Base-by-base conservation (phyloP, 2,888 invertebrate species). In the Eristalis tenax region DNA sequence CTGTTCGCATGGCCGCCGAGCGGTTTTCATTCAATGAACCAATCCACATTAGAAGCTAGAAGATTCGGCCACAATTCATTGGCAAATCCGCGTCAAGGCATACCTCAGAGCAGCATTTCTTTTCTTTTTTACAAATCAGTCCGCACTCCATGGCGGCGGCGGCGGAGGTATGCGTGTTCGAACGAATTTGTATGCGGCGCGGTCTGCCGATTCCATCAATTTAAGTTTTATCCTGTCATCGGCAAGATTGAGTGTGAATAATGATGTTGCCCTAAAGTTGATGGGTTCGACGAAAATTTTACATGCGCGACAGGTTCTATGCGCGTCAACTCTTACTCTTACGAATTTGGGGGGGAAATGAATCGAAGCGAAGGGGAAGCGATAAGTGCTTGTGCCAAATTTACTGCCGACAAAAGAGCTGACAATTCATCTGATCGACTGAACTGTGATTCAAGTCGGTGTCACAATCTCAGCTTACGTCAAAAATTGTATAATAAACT, bases 231-330 rank as follows among this genome's bases (percentile, higher is more conserved):
- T 50, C 50, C 50, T 50, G 50, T 50, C 50, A 50, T 50, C 50
- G 50, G 18, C 4, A 8, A 50, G 50, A 50, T 50, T 18, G 50
- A 50, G 50, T 50, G 50, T 50, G 18, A 50, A 50, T 50, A 50
- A 50, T 50, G 50, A 50, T 50, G 50, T 50, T 50, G 50, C 50
- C 50, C 50, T 50, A 50, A 50, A 50, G 50, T 50, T 50, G 50
- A 50, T 2, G n/a, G 50, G 50, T 50, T 50, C 8, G 50, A 18
- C 50, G 26, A 50, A 50, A 50, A 50, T 50, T 50, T 18, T 6
- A 50, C 50, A 50, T 50, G 50, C 50, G 8, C 18, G 50, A 18
- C 50, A 18, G 18, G 50, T 50, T 18, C 50, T 18, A 18, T 2
- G 50, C 8, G 50, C 50, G 50, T 50, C 50, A 18, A 18, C 8